These are phyloP conservation scores for Apteryx owenii DNA, from an alignment of 2,113 vertebrate species.

Conservation along the genomic window DNA sequence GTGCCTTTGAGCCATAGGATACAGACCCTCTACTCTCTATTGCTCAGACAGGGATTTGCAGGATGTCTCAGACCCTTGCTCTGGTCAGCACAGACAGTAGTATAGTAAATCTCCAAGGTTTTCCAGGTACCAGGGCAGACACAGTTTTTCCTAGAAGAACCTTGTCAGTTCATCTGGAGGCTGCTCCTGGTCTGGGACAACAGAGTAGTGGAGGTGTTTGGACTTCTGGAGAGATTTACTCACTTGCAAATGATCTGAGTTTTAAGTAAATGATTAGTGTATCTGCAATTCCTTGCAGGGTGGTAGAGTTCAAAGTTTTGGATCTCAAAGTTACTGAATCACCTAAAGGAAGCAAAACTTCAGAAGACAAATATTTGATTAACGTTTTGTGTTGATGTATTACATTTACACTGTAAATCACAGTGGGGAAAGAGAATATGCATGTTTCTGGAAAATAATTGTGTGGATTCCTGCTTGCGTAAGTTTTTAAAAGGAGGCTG, in stretches of 20 bases:
- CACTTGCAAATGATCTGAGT: neutral
- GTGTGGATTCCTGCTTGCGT: neutral
- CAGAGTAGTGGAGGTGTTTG: neutral
- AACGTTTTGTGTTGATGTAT: neutral
- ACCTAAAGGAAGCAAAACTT: neutral
- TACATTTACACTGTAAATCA: neutral
- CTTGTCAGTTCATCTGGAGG: neutral
- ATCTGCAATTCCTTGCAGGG: neutral
- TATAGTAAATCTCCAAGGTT: neutral
- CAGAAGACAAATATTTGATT: neutral
- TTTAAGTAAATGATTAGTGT: neutral
- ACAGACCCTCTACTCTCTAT: neutral
- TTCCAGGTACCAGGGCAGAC: neutral
- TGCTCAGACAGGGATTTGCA: neutral
- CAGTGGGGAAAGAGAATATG: neutral
- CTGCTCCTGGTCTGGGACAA: neutral
- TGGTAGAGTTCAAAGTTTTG: neutral
- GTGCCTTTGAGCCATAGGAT: neutral
- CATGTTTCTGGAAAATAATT: neutral
- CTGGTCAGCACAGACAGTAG: neutral
- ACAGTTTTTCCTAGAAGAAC: neutral
- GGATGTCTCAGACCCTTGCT: neutral
- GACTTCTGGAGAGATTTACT: neutral
- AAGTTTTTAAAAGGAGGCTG: neutral
- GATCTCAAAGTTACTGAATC: neutral